Conservation (phyloP, 1,140 invertebrate species). For the Hetaerina americana region DNA sequence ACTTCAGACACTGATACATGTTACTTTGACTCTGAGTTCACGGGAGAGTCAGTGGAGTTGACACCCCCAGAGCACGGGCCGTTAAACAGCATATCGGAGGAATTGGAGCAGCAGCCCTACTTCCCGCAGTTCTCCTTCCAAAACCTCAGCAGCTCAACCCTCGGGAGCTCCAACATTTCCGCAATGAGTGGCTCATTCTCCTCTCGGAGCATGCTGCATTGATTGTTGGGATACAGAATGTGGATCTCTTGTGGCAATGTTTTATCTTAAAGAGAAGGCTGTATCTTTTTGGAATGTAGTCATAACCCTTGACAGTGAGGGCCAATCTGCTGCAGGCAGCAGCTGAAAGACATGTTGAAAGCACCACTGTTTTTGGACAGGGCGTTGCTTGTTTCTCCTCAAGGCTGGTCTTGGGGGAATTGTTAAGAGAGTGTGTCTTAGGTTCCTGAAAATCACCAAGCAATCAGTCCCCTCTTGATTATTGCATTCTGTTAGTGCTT, state of each 20-base stretch:
- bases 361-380: too few relatives aligned
- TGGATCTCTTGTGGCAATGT: too few relatives aligned
- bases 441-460: neutral
- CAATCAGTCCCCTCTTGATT: neutral
- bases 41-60: slow-evolving; percentile 89
- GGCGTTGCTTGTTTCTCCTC: too few relatives aligned
- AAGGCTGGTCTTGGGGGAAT: neutral
- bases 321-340: neutral
- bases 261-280: neutral
- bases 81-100: slow-evolving; percentile 53
- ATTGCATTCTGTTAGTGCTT: neutral
- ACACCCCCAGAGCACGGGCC: slow-evolving; percentile 56
- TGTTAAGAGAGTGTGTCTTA: neutral
- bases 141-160: slow-evolving; percentile 26
- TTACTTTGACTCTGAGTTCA: slow-evolving; percentile 97
- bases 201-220: slow-evolving; percentile 7
- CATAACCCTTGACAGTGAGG: neutral
- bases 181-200: slow-evolving; percentile 9
- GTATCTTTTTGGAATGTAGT: neutral
- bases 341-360: too few relatives aligned
- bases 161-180: slow-evolving; percentile 18
- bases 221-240: neutral
- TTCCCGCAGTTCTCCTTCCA: slow-evolving; percentile 71
- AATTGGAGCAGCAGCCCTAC: slow-evolving; percentile 47
- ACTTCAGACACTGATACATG: slow-evolving; percentile 91